A percentile compares a stretch with the other conserved stretches of the same genome.
These are phyloP conservation scores for Ormyrus nitidulus DNA, from an alignment of 2,888 invertebrate species.

Conservation along the genomic window DNA sequence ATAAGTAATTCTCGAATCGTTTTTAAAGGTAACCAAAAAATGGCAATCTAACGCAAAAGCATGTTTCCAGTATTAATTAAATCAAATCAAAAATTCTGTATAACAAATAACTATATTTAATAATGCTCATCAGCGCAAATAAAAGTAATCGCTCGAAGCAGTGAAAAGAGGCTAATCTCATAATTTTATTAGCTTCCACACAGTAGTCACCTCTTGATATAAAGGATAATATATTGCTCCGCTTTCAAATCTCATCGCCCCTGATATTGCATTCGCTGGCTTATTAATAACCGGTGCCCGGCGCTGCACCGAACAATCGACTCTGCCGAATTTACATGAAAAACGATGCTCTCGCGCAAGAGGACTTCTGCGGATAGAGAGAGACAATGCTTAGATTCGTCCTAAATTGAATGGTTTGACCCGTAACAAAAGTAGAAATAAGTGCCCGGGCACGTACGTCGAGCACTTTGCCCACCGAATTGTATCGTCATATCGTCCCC, in stretches of 20 bases:
- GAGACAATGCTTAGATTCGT: background rate
- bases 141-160: background rate
- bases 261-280: conserved; percentile 3
- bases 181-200: no score
- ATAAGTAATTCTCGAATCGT: no score
- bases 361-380: background rate
- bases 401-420: background rate
- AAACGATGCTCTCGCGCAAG: conserved; percentile 31
- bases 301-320: conserved; percentile 39
- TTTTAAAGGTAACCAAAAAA: no score
- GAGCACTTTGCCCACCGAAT: conserved; percentile 37
- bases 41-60: no score
- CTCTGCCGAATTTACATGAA: conserved; percentile 50
- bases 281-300: conserved; percentile 50
- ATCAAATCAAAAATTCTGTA: background rate
- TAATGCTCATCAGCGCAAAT: background rate
- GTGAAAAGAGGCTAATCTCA: no score
- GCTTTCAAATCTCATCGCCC: conserved; percentile 17
- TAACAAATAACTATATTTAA: background rate
- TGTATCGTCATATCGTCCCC: conserved; percentile 22
- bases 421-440: conserved; percentile 40
- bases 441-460: conserved; percentile 48
- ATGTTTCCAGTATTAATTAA: background rate
- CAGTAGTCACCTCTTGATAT: no score
- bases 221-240: conserved; percentile 38